Conservation (phyloP, 35 echinoderm and acorn worm species). For the Stichopus chloronotus region DNA sequence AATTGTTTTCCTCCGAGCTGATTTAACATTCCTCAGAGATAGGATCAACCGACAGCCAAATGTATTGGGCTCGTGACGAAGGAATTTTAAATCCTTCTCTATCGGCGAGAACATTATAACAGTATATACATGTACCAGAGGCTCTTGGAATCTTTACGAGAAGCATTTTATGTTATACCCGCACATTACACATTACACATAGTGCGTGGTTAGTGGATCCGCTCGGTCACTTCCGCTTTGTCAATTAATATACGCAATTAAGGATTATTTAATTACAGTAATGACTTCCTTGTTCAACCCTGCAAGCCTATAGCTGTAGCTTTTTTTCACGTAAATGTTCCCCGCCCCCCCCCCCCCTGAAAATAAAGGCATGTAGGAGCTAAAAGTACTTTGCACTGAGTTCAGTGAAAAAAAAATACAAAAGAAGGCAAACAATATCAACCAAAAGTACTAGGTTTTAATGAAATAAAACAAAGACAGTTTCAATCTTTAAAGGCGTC, state of each 20-base stretch:
- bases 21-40: background rate
- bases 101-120: background rate
- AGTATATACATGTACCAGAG: background rate
- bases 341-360: too few relatives aligned
- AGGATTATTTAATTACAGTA: background rate
- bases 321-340: too few relatives aligned
- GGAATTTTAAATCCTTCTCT: background rate
- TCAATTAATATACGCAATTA: conserved; percentile 1
- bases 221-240: background rate
- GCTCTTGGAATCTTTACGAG: background rate
- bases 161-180: background rate
- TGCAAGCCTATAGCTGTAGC: background rate
- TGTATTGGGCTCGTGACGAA: background rate
- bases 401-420: too few relatives aligned
- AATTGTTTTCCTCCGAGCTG: background rate
- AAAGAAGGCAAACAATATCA: too few relatives aligned
- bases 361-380: too few relatives aligned
- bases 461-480: too few relatives aligned
- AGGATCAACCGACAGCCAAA: background rate
- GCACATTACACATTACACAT: background rate
- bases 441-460: too few relatives aligned
- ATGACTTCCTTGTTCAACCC: background rate
- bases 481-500: too few relatives aligned
- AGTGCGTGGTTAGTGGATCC: background rate
- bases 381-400: too few relatives aligned